Evolutionary conservation across 2,113 vertebrate species (phyloP).

Genomic region (Australoheros scitulus): DNA sequence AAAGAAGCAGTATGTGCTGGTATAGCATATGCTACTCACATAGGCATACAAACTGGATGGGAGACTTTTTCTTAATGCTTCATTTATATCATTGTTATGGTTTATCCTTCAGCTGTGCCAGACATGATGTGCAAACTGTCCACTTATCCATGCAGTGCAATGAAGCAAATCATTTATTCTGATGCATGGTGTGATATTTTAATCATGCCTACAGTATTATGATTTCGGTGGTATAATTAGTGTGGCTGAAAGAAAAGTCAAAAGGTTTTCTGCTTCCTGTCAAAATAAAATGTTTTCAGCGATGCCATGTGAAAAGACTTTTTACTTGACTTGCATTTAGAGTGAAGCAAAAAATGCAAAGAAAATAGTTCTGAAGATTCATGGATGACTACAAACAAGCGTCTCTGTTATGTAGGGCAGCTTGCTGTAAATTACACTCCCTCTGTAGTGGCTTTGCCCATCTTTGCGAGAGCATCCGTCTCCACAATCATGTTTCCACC

Average conservation of each 20-base stretch:
- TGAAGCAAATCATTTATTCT: conserved; percentile 40
- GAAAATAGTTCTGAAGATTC: conserved; percentile 5
- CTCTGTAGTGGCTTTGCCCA: conserved; percentile 53
- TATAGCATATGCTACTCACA: too few species aligned
- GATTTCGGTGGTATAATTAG: not conserved
- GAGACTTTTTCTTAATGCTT: not conserved
- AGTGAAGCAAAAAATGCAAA: conserved; percentile 16
- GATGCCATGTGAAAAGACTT: not conserved
- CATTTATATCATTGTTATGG: conserved; percentile 7
- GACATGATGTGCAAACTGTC: not conserved
- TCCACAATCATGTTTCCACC: conserved; percentile 59
- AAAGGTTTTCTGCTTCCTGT: not conserved
- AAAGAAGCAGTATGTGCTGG: too few species aligned
- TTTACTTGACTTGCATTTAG: not conserved
- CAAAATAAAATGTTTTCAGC: not conserved
- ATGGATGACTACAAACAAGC: conserved; percentile 31
- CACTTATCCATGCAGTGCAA: conserved; percentile 9
- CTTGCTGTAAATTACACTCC: conserved; percentile 51
- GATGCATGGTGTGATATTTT: conserved; percentile 39
- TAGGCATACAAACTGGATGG: not conserved
- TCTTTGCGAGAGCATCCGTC: conserved; percentile 52
- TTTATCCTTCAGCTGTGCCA: not conserved
- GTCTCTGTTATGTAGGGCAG: conserved; percentile 63
- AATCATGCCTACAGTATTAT: conserved; percentile 29
- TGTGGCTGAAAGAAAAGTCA: not conserved